Evolutionary conservation across 2,113 vertebrate genomes (phyloP), one percentile per base, ranked within the genome.

Genomic region (Xenus cinereus): DNA sequence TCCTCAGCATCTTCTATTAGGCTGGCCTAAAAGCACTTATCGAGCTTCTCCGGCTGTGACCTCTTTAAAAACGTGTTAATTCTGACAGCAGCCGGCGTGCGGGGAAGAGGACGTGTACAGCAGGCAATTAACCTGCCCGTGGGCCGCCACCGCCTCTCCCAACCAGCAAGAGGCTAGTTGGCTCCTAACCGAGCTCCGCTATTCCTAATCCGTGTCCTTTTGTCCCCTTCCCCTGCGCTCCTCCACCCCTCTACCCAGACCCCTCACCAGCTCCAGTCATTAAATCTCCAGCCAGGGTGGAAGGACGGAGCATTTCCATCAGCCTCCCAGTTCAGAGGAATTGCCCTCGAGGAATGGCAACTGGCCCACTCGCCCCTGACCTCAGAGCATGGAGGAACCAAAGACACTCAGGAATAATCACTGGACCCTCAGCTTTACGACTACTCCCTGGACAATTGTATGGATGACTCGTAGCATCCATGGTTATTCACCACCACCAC

Each of bases 1-100:
- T 95, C 91, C 89, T 85, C 94, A 66, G 94, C 91, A 95, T 93
- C 95, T 92, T 24, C 91, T 89, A 76, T 90, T 66, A 91, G 94
- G 81, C 84, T 32, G 96, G 95, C 91, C 94, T 68, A 8, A 78
- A 91, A 91, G 94, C 95, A 87, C 91, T 96, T 69, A 72, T 11
- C 30, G 23, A 95, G 90, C 79, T 69, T 83, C 89, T 84, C 94
- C 2, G 92, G 74, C 94, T 76, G 90, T 91, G 92, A 93, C 92
- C 95, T 92, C 92, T 90, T 90, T 57, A 79, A 33, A 50, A 63
- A 5, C 2, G 4, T 62, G 77, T 86, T 82, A 56, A 90, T 95
- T 93, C 79, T 62, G 71, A 56, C 76, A 72, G 94, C 89, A 72
- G 91, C 59, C 10, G 19, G 64, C 48, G 5, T 2, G 15, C 14